Conservation (phyloP, 1,140 invertebrate genomes). For the Calosoma granatense region DNA sequence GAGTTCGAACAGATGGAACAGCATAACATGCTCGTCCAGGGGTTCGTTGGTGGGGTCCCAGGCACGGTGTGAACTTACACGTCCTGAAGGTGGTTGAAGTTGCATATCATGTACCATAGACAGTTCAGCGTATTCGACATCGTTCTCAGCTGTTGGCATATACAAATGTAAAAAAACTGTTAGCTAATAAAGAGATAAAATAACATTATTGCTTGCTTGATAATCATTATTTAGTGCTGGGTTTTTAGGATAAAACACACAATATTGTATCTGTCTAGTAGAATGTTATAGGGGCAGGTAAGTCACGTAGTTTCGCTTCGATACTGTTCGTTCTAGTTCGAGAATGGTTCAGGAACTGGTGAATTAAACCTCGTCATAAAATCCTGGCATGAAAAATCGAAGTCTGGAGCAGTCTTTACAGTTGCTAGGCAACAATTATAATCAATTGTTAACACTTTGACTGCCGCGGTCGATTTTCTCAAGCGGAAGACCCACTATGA, state of each 20-base stretch:
- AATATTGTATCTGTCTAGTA: too few species aligned
- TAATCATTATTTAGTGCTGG: slow-evolving; percentile 6
- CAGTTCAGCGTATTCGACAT: slow-evolving; percentile 59
- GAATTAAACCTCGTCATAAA: too few species aligned
- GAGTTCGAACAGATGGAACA: slow-evolving; percentile 23
- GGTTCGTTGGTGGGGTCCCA: slow-evolving; percentile 14
- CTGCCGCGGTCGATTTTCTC: too few species aligned
- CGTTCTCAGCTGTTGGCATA: slow-evolving; percentile 53
- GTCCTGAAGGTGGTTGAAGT: slow-evolving; percentile 17
- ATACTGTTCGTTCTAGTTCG: too few species aligned
- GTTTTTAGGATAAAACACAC: slow-evolving; percentile 2
- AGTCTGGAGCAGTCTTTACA: too few species aligned
- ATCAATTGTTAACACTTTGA: too few species aligned
- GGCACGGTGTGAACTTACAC: slow-evolving; percentile 18
- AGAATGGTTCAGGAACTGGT: too few species aligned
- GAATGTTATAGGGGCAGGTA: too few species aligned
- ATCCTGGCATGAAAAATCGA: too few species aligned
- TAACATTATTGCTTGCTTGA: slow-evolving; percentile 14
- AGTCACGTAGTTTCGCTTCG: too few species aligned
- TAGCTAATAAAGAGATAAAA: slow-evolving; percentile 11
- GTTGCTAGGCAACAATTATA: too few species aligned
- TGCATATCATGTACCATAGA: slow-evolving; percentile 36
- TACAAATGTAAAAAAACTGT: slow-evolving; percentile 16
- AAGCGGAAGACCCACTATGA: too few species aligned
- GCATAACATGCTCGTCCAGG: slow-evolving; percentile 27